Conservation (phyloP, 2,888 invertebrate genomes). For the Plusia festucae region DNA sequence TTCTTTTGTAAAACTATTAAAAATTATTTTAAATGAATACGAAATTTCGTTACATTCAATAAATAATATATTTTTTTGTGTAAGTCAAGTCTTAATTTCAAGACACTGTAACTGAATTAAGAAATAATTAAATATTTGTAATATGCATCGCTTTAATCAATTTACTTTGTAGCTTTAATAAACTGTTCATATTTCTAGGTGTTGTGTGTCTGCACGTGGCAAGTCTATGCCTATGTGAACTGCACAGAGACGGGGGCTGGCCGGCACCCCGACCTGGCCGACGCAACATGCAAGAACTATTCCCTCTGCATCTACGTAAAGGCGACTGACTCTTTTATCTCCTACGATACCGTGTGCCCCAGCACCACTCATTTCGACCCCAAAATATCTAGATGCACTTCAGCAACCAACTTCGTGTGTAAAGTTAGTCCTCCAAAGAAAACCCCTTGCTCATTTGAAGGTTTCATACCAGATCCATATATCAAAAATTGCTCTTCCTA, state of each 20-base stretch:
- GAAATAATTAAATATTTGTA: not conserved
- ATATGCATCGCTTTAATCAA: not conserved
- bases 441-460: constrained; percentile 74
- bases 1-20: too few species aligned
- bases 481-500: constrained; percentile 75
- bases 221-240: constrained; percentile 67
- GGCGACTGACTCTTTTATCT: constrained; percentile 56
- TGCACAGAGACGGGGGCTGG: constrained; percentile 71
- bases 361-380: constrained; percentile 74
- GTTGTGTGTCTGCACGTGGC: constrained; percentile 57
- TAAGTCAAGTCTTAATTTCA: too few species aligned
- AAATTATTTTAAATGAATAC: too few species aligned
- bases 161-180: constrained; percentile 2
- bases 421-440: constrained; percentile 60
- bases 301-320: constrained; percentile 73
- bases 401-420: constrained; percentile 72
- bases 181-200: constrained; percentile 49
- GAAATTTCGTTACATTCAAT: too few species aligned
- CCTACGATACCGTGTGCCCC: constrained; percentile 56
- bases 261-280: constrained; percentile 74
- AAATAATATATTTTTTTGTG: too few species aligned
- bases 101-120: not conserved
- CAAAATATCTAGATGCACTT: constrained; percentile 70
- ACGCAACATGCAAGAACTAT: constrained; percentile 81
- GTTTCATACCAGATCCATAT: constrained; percentile 72